Conservation (phyloP, 2,113 vertebrate genomes). For the Pseudorhombus dupliciocellatus region DNA sequence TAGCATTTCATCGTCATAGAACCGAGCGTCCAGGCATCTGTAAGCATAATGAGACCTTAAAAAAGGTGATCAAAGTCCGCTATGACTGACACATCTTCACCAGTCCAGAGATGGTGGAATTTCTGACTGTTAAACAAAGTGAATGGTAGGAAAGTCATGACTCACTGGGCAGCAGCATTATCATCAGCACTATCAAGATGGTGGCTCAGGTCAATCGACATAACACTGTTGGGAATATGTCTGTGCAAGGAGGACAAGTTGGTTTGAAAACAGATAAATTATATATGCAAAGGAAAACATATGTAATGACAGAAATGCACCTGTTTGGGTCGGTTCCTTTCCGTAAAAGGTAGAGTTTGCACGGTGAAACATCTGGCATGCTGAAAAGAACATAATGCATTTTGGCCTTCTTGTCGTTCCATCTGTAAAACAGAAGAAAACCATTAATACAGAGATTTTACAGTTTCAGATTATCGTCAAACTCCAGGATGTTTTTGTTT, state of each 20-base stretch:
- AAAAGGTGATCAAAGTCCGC: conserved; percentile 9
- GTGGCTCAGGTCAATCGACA: conserved; percentile 87
- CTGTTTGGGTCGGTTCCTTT: conserved; percentile 89
- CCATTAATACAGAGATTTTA: neutral
- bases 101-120: neutral
- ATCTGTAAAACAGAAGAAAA: conserved; percentile 78
- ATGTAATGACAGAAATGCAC: conserved; percentile 68
- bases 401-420: conserved; percentile 92
- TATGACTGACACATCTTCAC: neutral
- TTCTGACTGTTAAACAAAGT: neutral
- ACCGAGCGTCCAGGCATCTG: conserved; percentile 92
- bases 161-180: conserved; percentile 81
- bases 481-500: conserved; percentile 1
- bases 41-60: conserved; percentile 65
- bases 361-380: conserved; percentile 86
- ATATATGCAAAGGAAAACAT: neutral
- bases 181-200: conserved; percentile 76
- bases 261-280: neutral
- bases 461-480: neutral
- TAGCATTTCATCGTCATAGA: conserved; percentile 94
- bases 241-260: conserved; percentile 65
- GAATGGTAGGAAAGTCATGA: conserved; percentile 10
- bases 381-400: conserved; percentile 93
- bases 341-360: conserved; percentile 88
- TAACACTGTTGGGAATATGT: conserved; percentile 81